phyloP scores from a whole-genome alignment of 2,888 invertebrate species.

The Volucella inanis region DNA sequence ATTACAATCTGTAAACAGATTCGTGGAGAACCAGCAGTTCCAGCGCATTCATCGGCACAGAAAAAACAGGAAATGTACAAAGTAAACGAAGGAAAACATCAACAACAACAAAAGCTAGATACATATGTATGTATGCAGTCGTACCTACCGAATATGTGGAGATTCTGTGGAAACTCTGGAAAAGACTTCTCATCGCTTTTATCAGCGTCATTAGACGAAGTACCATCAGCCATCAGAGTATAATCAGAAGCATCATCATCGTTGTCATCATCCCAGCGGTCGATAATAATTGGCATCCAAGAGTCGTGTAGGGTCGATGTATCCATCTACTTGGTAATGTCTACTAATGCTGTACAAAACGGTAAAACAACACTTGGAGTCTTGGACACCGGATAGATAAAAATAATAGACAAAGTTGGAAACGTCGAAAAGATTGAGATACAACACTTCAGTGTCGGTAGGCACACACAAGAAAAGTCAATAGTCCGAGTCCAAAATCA shows the following conservation, averaged over 20 bases:
- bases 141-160: not conserved
- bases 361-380: conserved; percentile 18
- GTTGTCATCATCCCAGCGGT: conserved; percentile 26
- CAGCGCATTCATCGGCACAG: not conserved
- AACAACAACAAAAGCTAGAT: conserved; percentile 20
- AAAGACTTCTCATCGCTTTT: conserved; percentile 35
- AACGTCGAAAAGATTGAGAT: conserved; percentile 2
- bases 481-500: conserved; percentile 8
- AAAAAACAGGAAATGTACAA: conserved; percentile 47
- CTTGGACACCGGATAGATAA: conserved; percentile 12
- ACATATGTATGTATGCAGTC: no score
- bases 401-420: conserved; percentile 2
- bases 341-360: conserved; percentile 32
- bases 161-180: conserved; percentile 31
- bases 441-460: conserved; percentile 14
- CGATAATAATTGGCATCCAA: conserved; percentile 45
- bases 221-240: conserved; percentile 10
- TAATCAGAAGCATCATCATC: conserved; percentile 34
- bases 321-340: conserved; percentile 32
- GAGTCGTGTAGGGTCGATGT: conserved; percentile 11
- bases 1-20: conserved; percentile 63
- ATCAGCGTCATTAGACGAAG: conserved; percentile 40
- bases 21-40: conserved; percentile 29
- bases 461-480: conserved; percentile 8
- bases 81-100: conserved; percentile 40